Base-by-base conservation (phyloP, 2,113 vertebrate species). In the Arenaria interpres region DNA sequence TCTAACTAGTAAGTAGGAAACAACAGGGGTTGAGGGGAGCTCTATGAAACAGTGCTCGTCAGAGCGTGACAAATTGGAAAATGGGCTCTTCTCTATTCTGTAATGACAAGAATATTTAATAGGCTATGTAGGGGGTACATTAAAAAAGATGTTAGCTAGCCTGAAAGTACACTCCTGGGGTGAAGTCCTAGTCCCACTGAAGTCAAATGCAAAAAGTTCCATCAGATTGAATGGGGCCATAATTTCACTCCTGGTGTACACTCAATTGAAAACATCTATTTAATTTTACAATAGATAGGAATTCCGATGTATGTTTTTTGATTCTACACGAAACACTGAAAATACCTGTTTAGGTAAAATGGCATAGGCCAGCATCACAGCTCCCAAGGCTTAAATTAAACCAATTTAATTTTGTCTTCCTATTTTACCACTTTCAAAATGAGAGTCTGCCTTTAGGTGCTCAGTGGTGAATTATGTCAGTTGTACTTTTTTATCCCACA, bases 1-100 rank as follows among this genome's bases (percentile, higher is more conserved):
- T 97, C 91, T 95, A 97, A 97, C 94, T 95, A 96, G 93, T 97
- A 97, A 95, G 95, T 93, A 96, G 92, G 93, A 96, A 97, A 96
- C 96, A 97, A 93, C 95, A 93, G 96, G 97, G 96, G 94, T 95
- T 95, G 91, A 91, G 90, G 89, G 85, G 67, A 96, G 67, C 93
- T 94, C 76, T 86, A 33, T 87, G 96, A 93, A 97, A 90, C 85
- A 76, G 69, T 45, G 85, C 80, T 93, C 19, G 56, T 94, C 77
- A 95, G 69, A 96, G 95, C 68, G 37, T 93, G 56, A 56, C 92
- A 87, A 81, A 96, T 76, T 97, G 64, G 73, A 95, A 96, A 96
- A 97, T 90, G 90, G 88, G 83, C 78, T 92, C 83, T 95, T 96
- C 76, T 91, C 79, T 96, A 94, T 94, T 94, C 95, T 82, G 78